These are phyloP conservation scores for Incurvaria masculella DNA, from an alignment of 2,888 invertebrate species.

Conservation along the genomic window DNA sequence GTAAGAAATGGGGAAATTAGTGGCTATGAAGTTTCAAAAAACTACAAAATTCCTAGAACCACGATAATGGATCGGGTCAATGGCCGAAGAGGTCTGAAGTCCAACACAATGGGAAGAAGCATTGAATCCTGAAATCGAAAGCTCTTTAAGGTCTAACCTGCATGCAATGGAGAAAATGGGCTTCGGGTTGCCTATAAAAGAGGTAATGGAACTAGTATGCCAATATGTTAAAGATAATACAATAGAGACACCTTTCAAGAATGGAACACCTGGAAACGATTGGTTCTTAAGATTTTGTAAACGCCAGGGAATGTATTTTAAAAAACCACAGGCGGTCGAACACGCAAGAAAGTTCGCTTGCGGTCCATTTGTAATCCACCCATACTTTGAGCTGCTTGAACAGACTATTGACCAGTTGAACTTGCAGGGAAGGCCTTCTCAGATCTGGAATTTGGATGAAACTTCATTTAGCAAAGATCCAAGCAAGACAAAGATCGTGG, in stretches of 20 bases:
- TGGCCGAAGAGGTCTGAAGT: constrained; percentile 14
- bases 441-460: not conserved
- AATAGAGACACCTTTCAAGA: constrained; percentile 19
- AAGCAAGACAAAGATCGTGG: not conserved
- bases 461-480: not conserved
- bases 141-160: constrained; percentile 16
- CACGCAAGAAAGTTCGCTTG: constrained; percentile 17
- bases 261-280: constrained; percentile 19
- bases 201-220: constrained; percentile 17
- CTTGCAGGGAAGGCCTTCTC: not conserved
- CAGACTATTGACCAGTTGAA: not conserved
- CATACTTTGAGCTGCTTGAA: constrained; percentile 1
- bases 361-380: constrained; percentile 17
- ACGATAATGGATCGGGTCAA: constrained; percentile 16
- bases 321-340: constrained; percentile 20
- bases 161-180: constrained; percentile 21
- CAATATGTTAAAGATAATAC: constrained; percentile 18
- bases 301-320: constrained; percentile 17
- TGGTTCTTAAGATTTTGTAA: constrained; percentile 19
- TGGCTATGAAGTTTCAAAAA: constrained; percentile 11
- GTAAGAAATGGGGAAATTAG: constrained; percentile 11
- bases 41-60: constrained; percentile 15
- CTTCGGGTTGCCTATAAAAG: constrained; percentile 20
- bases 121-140: constrained; percentile 17
- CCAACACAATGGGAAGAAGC: constrained; percentile 16